Base-by-base conservation (phyloP, 2,888 invertebrate genomes). In the Tenthredo livida region DNA sequence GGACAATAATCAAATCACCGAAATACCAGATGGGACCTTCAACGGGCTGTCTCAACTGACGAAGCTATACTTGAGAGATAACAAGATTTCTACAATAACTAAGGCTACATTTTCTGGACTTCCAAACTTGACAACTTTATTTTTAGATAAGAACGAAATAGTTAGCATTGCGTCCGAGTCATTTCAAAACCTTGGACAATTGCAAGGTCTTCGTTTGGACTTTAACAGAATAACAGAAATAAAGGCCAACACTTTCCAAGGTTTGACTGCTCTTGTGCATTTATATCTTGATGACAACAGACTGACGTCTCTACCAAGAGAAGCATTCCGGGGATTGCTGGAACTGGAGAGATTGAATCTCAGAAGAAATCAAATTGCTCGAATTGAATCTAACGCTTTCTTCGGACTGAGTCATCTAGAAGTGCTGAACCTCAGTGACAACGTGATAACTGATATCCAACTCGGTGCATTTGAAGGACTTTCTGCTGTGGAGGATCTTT, bases 91-190 rank as follows among this genome's bases (percentile, higher is more conserved):
- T 0, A 58, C 54, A 12, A 87, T 94, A 85, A 90, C 91, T 82
- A 90, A 92, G 67, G 82, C 84, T 6, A 85, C 88, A 0, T 86
- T 89, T 43, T 47, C 84, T 0, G 89, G 87, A 54, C 17, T 87
- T 0, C 84, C 87, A 2, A 84, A 58, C 0, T n/a, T 88, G 70
- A n/a, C 5, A n/a, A 75, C 85, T 10, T 88, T 94, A 37, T 93
- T 93, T 87, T 86, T 94, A 85, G 93, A 94, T 86, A 88, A 93
- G 77, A 94, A 94, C 85, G 88, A 89, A 43, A 93, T 94, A 75
- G 50, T 87, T 3, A 91, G 91, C 84, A 90, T 94, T 3, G 92
- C 91, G 54, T 89, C 92, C n/a, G 90, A 91, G 6, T 91, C 92
- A 9, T 94, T 94, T 88, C 84, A 87, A 2, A 91, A 90, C 84